A percentile compares a stretch with the other conserved stretches of the same genome.
These are phyloP conservation scores for Toxonevra muliebris DNA, from an alignment of 2,888 invertebrate genomes.

Conservation along the genomic window DNA sequence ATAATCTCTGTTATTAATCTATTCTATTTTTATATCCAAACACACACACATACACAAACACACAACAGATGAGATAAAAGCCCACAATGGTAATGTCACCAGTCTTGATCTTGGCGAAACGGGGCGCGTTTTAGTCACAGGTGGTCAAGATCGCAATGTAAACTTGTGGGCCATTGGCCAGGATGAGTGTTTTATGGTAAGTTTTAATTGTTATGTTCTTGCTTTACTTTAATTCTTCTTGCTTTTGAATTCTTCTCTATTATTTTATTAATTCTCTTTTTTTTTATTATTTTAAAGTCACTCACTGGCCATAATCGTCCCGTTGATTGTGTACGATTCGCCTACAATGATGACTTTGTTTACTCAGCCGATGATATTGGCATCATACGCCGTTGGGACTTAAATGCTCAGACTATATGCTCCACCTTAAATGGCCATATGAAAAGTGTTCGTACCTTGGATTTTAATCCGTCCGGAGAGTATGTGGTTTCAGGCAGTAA, in stretches of 20 bases:
- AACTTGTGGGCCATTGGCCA: conserved; percentile 97
- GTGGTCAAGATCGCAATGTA: conserved; percentile 96
- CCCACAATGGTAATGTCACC: conserved; percentile 63
- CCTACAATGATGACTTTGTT: conserved; percentile 92
- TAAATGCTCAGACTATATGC: conserved; percentile 75
- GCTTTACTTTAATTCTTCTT: background rate
- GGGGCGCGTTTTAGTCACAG: conserved; percentile 67
- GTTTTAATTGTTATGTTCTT: conserved; percentile 18
- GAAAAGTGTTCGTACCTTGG: conserved; percentile 89
- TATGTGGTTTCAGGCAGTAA: conserved; percentile 93
- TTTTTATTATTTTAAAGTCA: conserved; percentile 70
- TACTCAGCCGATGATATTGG: conserved; percentile 95
- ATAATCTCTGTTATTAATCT: conserved; percentile 1
- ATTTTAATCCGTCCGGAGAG: conserved; percentile 97
- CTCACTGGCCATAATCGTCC: conserved; percentile 93
- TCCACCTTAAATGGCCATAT: conserved; percentile 68
- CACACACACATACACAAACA: conserved; percentile 1
- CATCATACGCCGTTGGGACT: conserved; percentile 94
- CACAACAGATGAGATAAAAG: conserved; percentile 62
- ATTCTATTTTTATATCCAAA: background rate
- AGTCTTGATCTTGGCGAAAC: conserved; percentile 65
- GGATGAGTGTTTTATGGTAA: conserved; percentile 93
- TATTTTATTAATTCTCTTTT: background rate
- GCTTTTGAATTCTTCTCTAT: conserved; percentile 6
- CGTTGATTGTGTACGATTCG: conserved; percentile 94